A percentile compares a stretch with the other conserved stretches of the same genome.
Conservation (phyloP, 1,140 invertebrate species). For the Lucilia sericata region DNA sequence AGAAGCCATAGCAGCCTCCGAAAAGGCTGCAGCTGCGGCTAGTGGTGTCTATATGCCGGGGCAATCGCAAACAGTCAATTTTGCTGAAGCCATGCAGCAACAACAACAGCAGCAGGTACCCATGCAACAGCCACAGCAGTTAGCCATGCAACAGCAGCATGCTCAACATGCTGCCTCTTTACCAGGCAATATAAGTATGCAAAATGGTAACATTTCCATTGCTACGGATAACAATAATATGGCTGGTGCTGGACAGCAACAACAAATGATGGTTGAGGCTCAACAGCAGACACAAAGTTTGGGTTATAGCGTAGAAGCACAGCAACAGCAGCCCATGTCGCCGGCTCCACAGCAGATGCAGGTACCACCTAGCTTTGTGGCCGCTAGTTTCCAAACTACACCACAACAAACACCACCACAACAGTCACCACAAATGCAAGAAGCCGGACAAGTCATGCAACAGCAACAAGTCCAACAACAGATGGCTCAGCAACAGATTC, state of each 20-base stretch:
- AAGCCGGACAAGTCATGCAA: conserved; percentile 33
- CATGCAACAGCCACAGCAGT: conserved; percentile 28
- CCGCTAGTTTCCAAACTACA: conserved; percentile 46
- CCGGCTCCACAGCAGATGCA: conserved; percentile 48
- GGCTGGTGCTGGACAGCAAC: neutral
- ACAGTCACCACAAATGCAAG: conserved; percentile 22
- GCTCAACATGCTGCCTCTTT: conserved; percentile 69
- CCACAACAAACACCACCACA: conserved; percentile 40
- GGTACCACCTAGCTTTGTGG: conserved; percentile 60
- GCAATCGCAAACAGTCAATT: conserved; percentile 44
- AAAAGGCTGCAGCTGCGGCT: conserved; percentile 47
- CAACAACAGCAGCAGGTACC: conserved; percentile 43
- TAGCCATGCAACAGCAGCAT: conserved; percentile 52
- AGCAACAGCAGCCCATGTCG: conserved; percentile 54
- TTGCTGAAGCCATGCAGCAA: conserved; percentile 42
- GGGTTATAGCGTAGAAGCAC: conserved; percentile 52
- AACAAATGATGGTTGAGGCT: conserved; percentile 1
- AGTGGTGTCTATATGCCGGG: conserved; percentile 44
- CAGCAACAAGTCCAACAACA: conserved; percentile 48
- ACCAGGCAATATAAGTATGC: conserved; percentile 68
- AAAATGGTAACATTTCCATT: conserved; percentile 53
- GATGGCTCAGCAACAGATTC: conserved; percentile 28
- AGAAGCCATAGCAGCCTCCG: conserved; percentile 54
- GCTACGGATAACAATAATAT: conserved; percentile 47
- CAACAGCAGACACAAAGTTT: conserved; percentile 51